These are phyloP conservation scores for Hirundo rustica DNA, from an alignment of 2,797 vertebrate species.

Conservation along the genomic window DNA sequence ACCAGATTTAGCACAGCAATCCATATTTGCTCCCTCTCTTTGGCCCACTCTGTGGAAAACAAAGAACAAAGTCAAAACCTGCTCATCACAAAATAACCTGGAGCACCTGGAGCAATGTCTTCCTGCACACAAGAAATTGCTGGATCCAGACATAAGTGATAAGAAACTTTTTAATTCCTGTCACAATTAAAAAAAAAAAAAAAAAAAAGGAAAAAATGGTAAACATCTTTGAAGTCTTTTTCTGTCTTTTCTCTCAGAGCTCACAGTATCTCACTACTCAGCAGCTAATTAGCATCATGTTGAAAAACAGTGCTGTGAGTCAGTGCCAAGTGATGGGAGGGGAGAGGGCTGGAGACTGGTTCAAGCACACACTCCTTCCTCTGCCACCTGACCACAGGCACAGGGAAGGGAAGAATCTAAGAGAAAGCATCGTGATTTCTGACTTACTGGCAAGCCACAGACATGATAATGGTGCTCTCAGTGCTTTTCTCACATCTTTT, in stretches of 20 bases:
- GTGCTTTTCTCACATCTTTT: slow-evolving; percentile 39
- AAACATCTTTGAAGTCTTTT: slow-evolving; percentile 38
- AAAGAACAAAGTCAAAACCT: not conserved
- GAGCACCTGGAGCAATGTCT: not conserved
- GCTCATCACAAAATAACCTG: not conserved
- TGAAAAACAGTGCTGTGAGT: slow-evolving; percentile 36
- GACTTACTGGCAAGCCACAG: slow-evolving; percentile 3
- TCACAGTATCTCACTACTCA: not conserved
- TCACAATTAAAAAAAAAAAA: not conserved
- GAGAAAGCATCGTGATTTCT: slow-evolving; percentile 6
- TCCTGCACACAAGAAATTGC: not conserved
- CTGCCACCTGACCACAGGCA: not conserved
- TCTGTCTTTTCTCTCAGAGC: not conserved
- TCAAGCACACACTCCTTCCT: not conserved
- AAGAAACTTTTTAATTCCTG: not conserved
- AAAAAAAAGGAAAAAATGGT: not conserved
- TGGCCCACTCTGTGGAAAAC: not conserved
- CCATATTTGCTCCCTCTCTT: not conserved
- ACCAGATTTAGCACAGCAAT: not conserved
- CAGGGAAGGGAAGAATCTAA: not conserved
- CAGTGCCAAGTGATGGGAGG: not conserved
- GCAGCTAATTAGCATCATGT: not conserved
- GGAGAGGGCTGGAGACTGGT: not conserved
- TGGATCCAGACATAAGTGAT: not conserved
- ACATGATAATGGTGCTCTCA: not conserved